Conservation (phyloP, 2,888 invertebrate species). For the Panopea generosa region DNA sequence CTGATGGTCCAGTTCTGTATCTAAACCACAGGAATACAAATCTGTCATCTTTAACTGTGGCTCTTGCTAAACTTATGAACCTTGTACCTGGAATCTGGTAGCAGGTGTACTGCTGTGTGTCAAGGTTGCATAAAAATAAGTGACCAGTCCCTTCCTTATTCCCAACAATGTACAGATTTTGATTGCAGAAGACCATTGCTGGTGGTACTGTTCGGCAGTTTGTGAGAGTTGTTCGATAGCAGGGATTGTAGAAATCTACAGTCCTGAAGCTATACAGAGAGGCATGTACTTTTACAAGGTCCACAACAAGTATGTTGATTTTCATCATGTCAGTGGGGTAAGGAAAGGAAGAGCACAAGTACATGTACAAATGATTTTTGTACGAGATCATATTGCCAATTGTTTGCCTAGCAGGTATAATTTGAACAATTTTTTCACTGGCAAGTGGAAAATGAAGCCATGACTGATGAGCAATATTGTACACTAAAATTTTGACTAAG, state of each 20-base stretch:
- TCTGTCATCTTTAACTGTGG: conserved; percentile 77
- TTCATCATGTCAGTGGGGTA: conserved; percentile 83
- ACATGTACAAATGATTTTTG: conserved; percentile 80
- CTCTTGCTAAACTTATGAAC: conserved; percentile 81
- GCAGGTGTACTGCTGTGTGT: conserved; percentile 80
- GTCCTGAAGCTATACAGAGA: conserved; percentile 80
- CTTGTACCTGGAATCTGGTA: conserved; percentile 81
- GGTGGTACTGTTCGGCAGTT: conserved; percentile 81
- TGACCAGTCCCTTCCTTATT: conserved; percentile 83
- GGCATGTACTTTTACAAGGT: conserved; percentile 78
- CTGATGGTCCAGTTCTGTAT: conserved; percentile 82
- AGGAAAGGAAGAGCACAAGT: conserved; percentile 81
- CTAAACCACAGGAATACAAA: conserved; percentile 82
- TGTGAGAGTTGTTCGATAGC: conserved; percentile 82
- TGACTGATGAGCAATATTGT: conserved; percentile 75
- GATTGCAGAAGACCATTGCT: conserved; percentile 80
- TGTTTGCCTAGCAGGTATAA: conserved; percentile 80
- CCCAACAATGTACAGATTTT: conserved; percentile 80
- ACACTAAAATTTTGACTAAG: conserved; percentile 80
- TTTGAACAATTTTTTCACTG: conserved; percentile 77
- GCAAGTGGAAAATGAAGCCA: conserved; percentile 80
- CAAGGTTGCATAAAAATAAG: conserved; percentile 80
- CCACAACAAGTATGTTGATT: conserved; percentile 80
- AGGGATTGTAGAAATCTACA: conserved; percentile 78
- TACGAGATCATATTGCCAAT: conserved; percentile 78